phyloP scores from a whole-genome alignment of 2,888 invertebrate genomes.

The Philopedon plagiatum region DNA sequence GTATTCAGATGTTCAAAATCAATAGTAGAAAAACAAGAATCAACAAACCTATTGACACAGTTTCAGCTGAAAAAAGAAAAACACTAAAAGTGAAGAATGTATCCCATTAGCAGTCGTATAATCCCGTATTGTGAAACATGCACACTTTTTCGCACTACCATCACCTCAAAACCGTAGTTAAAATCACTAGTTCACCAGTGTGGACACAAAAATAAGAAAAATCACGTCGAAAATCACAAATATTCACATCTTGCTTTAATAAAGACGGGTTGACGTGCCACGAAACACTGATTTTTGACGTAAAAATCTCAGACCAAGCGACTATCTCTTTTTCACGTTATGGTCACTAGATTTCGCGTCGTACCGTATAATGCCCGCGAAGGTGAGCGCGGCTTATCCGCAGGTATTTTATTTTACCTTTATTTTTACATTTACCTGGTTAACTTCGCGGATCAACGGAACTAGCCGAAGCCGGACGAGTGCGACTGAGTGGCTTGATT shows the following conservation, averaged over 20 bases:
- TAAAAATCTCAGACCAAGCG: slow-evolving; percentile 24
- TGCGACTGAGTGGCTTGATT: slow-evolving; percentile 2
- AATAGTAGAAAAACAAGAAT: not conserved
- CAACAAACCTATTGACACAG: slow-evolving; percentile 20
- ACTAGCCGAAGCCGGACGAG: slow-evolving; percentile 34
- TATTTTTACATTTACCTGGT: slow-evolving; percentile 39
- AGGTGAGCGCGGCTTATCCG: slow-evolving; percentile 37
- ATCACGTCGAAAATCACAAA: not conserved
- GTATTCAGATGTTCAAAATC: too few species aligned
- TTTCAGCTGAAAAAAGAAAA: not conserved
- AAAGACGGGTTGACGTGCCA: slow-evolving; percentile 3
- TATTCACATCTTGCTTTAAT: not conserved
- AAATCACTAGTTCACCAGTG: slow-evolving; percentile 11
- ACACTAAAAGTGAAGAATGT: not conserved
- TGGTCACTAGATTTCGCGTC: slow-evolving; percentile 34
- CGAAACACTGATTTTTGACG: slow-evolving; percentile 29
- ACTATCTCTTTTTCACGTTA: slow-evolving; percentile 24
- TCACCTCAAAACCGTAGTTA: not conserved
- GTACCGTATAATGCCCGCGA: slow-evolving; percentile 34
- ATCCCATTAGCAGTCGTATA: slow-evolving; percentile 1
- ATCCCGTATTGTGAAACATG: not conserved
- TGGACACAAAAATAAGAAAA: not conserved
- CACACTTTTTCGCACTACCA: not conserved
- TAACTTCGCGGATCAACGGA: slow-evolving; percentile 30
- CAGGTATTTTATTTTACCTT: slow-evolving; percentile 47